These are phyloP conservation scores for Cettia cetti DNA, from an alignment of 2,113 vertebrate species.

Conservation along the genomic window DNA sequence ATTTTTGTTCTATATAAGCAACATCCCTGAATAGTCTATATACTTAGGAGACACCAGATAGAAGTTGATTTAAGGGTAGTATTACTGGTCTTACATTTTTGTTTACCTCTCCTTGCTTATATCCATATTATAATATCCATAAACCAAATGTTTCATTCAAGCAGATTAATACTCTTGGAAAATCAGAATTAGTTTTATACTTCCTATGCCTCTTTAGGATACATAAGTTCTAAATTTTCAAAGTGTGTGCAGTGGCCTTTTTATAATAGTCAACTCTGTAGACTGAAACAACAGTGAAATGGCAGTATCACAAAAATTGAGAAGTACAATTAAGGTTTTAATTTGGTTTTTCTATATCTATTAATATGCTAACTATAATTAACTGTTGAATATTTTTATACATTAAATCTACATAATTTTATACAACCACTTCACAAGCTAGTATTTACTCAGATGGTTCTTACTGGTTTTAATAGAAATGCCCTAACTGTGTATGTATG, in stretches of 20 bases:
- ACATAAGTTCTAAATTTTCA: not conserved
- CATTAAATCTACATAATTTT: not conserved
- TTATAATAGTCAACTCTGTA: not conserved
- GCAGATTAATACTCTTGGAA: not conserved
- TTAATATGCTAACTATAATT: not conserved
- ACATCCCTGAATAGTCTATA: not conserved
- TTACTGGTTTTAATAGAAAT: not conserved
- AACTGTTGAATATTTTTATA: not conserved
- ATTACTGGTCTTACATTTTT: not conserved
- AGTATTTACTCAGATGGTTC: not conserved
- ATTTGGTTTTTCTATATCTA: not conserved
- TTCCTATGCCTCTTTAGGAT: not conserved
- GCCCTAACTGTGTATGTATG: not conserved
- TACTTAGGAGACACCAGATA: not conserved
- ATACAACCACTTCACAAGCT: not conserved
- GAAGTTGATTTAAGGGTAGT: not conserved
- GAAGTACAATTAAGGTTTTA: not conserved
- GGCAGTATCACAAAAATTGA: not conserved
- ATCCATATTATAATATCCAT: not conserved
- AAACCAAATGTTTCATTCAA: not conserved
- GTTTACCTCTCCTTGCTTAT: not conserved
- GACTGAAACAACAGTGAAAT: not conserved
- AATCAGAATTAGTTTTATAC: not conserved
- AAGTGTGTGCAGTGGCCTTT: not conserved
- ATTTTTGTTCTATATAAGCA: not conserved